phyloP scores from a whole-genome alignment of 2,888 invertebrate species.

The Dryocosmus kuriphilus region DNA sequence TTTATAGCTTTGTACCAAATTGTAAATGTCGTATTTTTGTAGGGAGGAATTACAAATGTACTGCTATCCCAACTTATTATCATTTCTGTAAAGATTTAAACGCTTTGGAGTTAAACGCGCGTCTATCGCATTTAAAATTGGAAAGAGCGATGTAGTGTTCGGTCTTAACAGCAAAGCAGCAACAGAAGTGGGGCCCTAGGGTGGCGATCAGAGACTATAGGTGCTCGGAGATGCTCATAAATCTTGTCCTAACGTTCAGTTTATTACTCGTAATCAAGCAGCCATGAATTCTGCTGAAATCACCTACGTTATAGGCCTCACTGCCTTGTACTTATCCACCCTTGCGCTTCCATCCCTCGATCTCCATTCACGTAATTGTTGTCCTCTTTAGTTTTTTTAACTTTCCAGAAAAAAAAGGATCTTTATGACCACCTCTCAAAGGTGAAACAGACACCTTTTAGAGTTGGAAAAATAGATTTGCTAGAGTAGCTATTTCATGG shows the following conservation, averaged over 20 bases:
- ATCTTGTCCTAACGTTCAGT: constrained; percentile 76
- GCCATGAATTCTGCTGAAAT: constrained; percentile 77
- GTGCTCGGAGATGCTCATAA: constrained; percentile 74
- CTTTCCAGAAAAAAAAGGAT: neutral
- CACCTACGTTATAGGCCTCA: constrained; percentile 72
- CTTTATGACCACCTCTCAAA: neutral
- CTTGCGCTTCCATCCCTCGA: constrained; percentile 60
- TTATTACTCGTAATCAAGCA: constrained; percentile 78
- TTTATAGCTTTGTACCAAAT: no score
- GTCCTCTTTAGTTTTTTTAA: constrained; percentile 11
- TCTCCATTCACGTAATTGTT: constrained; percentile 31
- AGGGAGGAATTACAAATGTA: neutral
- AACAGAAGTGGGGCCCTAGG: constrained; percentile 63
- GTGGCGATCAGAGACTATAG: constrained; percentile 72
- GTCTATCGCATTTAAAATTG: neutral
- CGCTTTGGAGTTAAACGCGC: neutral
- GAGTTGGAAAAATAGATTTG: constrained; percentile 7
- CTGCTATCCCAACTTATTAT: neutral
- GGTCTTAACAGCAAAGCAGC: constrained; percentile 55
- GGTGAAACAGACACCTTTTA: neutral
- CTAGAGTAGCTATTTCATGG: neutral
- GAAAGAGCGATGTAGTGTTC: constrained; percentile 39
- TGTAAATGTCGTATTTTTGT: neutral
- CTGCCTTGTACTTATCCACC: constrained; percentile 70
- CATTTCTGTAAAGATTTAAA: neutral